Evolutionary conservation across 2,797 vertebrate genomes (phyloP), one percentile per base, ranked within the genome.

Genomic region (Aphelocoma californica): DNA sequence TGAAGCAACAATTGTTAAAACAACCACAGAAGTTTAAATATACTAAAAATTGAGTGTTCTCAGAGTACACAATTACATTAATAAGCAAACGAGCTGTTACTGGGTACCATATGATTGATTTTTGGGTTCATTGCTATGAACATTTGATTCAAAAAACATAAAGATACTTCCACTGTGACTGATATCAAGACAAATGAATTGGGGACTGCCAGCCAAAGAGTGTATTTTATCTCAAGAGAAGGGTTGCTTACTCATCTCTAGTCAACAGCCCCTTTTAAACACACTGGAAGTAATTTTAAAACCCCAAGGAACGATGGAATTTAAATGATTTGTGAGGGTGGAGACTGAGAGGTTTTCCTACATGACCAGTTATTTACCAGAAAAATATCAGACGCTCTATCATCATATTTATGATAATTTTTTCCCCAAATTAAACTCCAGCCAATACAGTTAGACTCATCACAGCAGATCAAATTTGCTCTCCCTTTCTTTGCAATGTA

Each of bases 251-350:
- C 42, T 91, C 86, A 90, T 85, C 53, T 84, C 38, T 34, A 69
- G 36, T 79, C 83, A 96, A 80, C 34, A 53, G 21, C 23, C 28
- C 42, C 69, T 86, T 91, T 82, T 44, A 85, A 80, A 95, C 61
- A 81, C 23, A 65, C 71, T 82, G 57, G 38, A 92, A 90, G 64
- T 57, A 31, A 83, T 91, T 93, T 89, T 67, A 81, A 94, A 92
- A 62, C 60, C 60, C 69, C 67, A 89, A 78, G 53, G 57, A 85
- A 77, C 0, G 6, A 71, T 31, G 40, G 72, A 87, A 92, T 86
- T 87, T 58, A 80, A 86, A 83, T 86, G 0, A 91, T 81, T 91
- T 86, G 57, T 80, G 61, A 64, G 56, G 75, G 74, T 92, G 75
- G 50, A 94, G 78, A 64, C 38, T 50, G 40, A 78, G 45, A 88